Evolutionary conservation across 2,113 vertebrate genomes (phyloP).

Genomic region (Calcarius ornatus): DNA sequence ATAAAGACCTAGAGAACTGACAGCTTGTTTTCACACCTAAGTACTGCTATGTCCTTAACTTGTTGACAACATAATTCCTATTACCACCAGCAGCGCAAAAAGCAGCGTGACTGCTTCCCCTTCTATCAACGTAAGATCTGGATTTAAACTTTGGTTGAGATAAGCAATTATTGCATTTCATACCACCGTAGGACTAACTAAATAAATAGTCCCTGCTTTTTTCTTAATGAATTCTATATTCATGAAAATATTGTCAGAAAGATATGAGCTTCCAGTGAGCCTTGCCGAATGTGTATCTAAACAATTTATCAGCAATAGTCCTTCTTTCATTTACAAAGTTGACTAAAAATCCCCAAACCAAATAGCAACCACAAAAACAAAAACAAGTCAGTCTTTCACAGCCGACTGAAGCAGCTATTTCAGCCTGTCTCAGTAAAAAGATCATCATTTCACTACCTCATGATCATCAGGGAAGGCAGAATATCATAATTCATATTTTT

Average conservation of each 20-base stretch:
- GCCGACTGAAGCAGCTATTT: background rate
- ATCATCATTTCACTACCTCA: background rate
- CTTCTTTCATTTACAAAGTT: background rate
- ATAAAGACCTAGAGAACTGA: background rate
- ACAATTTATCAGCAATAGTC: background rate
- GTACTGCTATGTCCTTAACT: background rate
- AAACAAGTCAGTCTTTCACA: background rate
- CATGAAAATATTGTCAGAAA: background rate
- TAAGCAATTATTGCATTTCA: background rate
- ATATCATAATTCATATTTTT: background rate
- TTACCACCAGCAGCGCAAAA: background rate
- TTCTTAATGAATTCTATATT: background rate
- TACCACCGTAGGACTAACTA: background rate
- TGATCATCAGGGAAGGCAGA: background rate
- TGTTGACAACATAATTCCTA: background rate
- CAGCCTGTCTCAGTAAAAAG: background rate
- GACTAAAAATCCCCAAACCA: background rate
- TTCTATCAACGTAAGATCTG: rapidly evolving
- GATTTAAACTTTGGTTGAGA: background rate
- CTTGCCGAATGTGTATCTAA: background rate
- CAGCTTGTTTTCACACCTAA: conserved; percentile 29
- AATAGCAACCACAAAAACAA: background rate
- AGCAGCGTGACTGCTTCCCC: background rate
- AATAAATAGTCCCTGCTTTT: background rate
- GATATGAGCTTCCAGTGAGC: background rate